These are phyloP conservation scores for Onychomys torridus DNA, from an alignment of 2,797 vertebrate species.

Conservation along the genomic window DNA sequence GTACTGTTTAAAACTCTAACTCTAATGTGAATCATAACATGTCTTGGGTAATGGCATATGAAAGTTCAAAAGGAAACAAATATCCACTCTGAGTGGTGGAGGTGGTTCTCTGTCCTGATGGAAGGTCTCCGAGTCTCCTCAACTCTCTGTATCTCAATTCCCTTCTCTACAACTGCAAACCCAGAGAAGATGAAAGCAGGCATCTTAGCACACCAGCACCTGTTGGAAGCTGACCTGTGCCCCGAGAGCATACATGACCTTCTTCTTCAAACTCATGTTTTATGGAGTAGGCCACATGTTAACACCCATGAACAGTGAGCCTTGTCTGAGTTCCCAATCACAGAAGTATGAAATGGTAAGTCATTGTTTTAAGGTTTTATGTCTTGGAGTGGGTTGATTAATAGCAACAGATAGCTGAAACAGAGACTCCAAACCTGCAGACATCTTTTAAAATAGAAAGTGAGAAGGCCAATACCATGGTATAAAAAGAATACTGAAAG, in stretches of 20 bases:
- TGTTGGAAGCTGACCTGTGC: not conserved
- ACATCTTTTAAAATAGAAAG: constrained; percentile 42
- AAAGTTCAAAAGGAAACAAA: not conserved
- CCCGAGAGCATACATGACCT: not conserved
- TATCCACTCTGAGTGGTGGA: not conserved
- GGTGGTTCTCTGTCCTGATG: not conserved
- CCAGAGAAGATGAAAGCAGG: not conserved
- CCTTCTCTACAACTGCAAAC: not conserved
- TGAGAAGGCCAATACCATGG: not conserved
- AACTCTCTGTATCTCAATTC: not conserved
- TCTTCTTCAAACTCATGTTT: not conserved
- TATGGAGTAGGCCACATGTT: not conserved
- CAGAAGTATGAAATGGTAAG: not conserved
- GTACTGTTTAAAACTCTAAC: not conserved
- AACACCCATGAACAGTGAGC: rapidly evolving
- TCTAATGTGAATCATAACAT: not conserved
- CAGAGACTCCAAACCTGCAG: constrained; percentile 36
- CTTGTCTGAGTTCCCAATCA: not conserved
- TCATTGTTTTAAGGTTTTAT: not conserved
- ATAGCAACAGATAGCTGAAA: not conserved
- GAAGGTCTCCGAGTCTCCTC: not conserved
- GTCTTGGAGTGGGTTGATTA: not conserved
- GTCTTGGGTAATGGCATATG: not conserved
- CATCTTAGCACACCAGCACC: not conserved
- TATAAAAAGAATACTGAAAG: not conserved